These are phyloP conservation scores for Dryobates pubescens DNA, from an alignment of 2,797 vertebrate genomes.

Conservation along the genomic window DNA sequence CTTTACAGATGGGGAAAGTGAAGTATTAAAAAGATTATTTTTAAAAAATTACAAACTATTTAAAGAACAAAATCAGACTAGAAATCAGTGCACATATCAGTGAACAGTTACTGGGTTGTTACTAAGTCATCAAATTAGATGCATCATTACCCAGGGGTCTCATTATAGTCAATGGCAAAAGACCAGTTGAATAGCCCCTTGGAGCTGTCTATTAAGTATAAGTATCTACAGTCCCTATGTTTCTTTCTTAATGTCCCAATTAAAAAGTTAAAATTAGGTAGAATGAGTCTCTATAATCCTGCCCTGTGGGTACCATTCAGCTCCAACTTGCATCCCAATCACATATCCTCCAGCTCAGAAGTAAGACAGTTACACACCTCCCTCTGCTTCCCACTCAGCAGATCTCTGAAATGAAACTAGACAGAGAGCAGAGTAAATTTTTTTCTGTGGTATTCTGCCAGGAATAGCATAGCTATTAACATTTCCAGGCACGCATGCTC, in stretches of 20 bases:
- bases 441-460: background rate
- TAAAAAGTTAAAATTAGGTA: background rate
- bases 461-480: background rate
- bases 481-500: background rate
- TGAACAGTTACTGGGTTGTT: background rate
- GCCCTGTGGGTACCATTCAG: background rate
- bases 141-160: background rate
- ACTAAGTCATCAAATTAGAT: conserved; percentile 2
- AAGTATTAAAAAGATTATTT: background rate
- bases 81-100: background rate
- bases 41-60: background rate
- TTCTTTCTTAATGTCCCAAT: background rate
- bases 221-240: background rate
- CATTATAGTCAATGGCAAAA: background rate
- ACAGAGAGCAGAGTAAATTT: background rate
- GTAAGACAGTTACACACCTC: background rate
- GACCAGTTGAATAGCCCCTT: background rate
- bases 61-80: background rate
- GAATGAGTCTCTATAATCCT: background rate
- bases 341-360: background rate
- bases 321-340: background rate
- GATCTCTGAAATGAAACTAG: background rate
- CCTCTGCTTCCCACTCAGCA: background rate
- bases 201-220: background rate
- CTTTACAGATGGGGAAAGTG: background rate